Evolutionary conservation across 2,113 vertebrate genomes (phyloP).

Genomic region (Sceloporus undulatus): DNA sequence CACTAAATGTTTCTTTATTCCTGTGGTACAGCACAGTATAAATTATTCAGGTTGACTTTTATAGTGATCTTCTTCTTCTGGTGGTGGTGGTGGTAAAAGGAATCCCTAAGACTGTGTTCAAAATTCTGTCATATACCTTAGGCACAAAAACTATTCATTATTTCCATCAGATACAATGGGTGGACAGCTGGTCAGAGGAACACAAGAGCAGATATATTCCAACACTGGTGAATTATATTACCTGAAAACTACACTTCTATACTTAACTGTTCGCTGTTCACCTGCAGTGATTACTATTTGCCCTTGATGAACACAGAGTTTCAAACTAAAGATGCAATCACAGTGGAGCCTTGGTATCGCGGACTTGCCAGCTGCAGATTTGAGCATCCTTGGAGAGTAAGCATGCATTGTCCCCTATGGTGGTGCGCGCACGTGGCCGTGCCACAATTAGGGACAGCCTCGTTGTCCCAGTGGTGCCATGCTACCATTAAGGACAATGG

Average conservation of each 20-base stretch:
- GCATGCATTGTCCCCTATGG: too few relatives aligned
- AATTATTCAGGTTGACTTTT: conserved; percentile 30
- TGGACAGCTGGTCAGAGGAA: not conserved
- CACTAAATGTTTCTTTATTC: conserved; percentile 9
- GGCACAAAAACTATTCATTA: conserved; percentile 25
- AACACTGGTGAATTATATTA: not conserved
- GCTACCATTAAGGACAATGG: too few relatives aligned
- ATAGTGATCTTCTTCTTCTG: not conserved
- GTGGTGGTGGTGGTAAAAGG: conserved; percentile 21
- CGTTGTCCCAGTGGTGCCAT: too few relatives aligned
- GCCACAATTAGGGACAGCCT: too few relatives aligned
- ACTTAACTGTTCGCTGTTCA: not conserved
- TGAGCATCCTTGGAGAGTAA: too few relatives aligned
- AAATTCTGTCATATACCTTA: conserved; percentile 10
- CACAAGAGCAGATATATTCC: not conserved
- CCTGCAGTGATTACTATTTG: not conserved
- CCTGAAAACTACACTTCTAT: not conserved
- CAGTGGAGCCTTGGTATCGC: too few relatives aligned
- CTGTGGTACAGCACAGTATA: not conserved
- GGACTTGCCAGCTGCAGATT: too few relatives aligned
- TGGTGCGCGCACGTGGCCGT: too few relatives aligned
- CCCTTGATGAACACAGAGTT: not conserved
- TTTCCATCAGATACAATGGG: not conserved
- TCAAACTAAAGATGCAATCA: too few relatives aligned
- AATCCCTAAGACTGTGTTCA: conserved; percentile 8